Evolutionary conservation across 2,113 vertebrate species (phyloP), one percentile per base, ranked within the genome.

Genomic region (Dendrocopos noguchii): DNA sequence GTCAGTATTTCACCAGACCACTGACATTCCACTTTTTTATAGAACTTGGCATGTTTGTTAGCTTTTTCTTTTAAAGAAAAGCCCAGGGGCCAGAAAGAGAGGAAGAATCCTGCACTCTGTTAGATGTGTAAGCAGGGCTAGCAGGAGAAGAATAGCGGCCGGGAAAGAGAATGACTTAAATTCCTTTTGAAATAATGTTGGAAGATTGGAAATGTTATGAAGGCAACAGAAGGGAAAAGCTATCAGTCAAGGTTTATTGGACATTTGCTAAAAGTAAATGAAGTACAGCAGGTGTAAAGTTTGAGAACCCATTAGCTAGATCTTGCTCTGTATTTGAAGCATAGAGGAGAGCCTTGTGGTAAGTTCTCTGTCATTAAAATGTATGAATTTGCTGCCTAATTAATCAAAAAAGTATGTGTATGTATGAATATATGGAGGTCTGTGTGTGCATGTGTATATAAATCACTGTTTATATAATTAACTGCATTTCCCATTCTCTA

Each of bases 1-100:
- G 88, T 95, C 93, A 75, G 76, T 87, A 86, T 92, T 89, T 97
- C 87, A 88, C 82, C 16, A 33, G 59, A 61, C 71, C 89, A 15
- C 50, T 94, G 96, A 97, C 94, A 94, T 80, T 57, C 64, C 70
- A 80, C 87, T 92, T 91, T 95, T 95, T 95, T 87, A 97, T 96
- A 79, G 52, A 94, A 95, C 93, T 96, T 97, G 97, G 97, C 97
- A 92, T 95, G 94, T 97, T 95, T 95, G 87, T 95, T 96, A 90
- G 78, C 78, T 92, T 84, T 90, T 96, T 95, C 81, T 97, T 96
- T 93, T 90, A 79, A 96, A 95, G 60, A 96, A 95, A 93, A 95
- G 95, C 95, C 97, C 63, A 74, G 90, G 56, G 98, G 97, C 92
- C 95, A 87, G 70, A 88, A 92, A 93, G 68, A 95, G 87, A 65